Percentiles rank a stretch among this genome's conserved stretches.
These are phyloP conservation scores for Pseudobourletiella spinata DNA, from an alignment of 1,140 invertebrate species.

Conservation along the genomic window DNA sequence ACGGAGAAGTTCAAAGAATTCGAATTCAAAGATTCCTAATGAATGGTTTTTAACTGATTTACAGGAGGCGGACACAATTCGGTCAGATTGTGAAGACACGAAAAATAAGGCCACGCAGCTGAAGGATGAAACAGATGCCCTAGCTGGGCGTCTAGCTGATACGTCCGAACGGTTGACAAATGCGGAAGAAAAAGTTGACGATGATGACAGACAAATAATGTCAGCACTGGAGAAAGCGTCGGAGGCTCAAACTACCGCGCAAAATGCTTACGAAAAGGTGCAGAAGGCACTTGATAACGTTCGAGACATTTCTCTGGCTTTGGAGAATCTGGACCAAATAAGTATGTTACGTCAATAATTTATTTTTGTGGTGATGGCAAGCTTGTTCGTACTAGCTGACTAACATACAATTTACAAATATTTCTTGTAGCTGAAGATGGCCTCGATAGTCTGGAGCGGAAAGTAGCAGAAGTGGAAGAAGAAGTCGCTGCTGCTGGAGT, in stretches of 20 bases:
- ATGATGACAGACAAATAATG: slow-evolving; percentile 64
- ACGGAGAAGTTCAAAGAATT: too few species aligned
- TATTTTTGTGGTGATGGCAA: slow-evolving; percentile 7
- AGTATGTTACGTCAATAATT: slow-evolving; percentile 42
- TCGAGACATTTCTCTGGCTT: slow-evolving; percentile 65
- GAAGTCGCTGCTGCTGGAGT: slow-evolving; percentile 64
- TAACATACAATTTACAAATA: slow-evolving; percentile 6
- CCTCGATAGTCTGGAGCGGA: slow-evolving; percentile 61
- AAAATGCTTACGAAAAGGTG: slow-evolving; percentile 67
- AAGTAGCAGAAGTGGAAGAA: slow-evolving; percentile 61
- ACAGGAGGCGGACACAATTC: slow-evolving; percentile 64
- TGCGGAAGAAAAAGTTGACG: slow-evolving; percentile 60
- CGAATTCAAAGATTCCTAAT: too few species aligned
- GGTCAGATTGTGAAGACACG: slow-evolving; percentile 62
- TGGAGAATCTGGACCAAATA: slow-evolving; percentile 66
- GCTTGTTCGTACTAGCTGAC: background rate
- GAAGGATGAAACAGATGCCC: slow-evolving; percentile 63
- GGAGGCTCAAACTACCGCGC: slow-evolving; percentile 71
- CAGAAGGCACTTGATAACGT: slow-evolving; percentile 67
- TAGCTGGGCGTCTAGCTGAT: slow-evolving; percentile 59
- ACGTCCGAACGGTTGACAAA: slow-evolving; percentile 59
- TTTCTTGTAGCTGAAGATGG: slow-evolving; percentile 49
- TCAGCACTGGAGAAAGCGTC: slow-evolving; percentile 66
- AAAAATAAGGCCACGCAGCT: slow-evolving; percentile 63
- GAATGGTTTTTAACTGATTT: too few species aligned